Evolutionary conservation across 2,797 vertebrate genomes (phyloP).

Genomic region (Ispidina picta): DNA sequence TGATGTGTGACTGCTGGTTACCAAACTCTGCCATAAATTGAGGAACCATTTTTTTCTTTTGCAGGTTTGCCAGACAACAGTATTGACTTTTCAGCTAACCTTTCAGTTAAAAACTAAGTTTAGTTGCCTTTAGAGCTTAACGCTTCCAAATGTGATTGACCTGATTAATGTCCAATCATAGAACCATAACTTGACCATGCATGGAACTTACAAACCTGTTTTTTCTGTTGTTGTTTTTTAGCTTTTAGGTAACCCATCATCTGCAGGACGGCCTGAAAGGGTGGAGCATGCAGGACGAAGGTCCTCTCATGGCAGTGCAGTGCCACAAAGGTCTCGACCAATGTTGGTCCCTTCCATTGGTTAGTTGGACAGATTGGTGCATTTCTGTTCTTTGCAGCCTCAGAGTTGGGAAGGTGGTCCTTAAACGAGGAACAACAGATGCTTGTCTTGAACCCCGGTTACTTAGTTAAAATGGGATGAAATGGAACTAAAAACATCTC

Average conservation of each 20-base stretch:
- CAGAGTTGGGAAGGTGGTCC: background rate
- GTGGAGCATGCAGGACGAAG: constrained; percentile 85
- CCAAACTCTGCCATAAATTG: constrained; percentile 6
- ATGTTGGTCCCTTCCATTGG: constrained; percentile 89
- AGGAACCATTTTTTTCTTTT: constrained; percentile 42
- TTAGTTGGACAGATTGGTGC: constrained; percentile 81
- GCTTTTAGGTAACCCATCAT: constrained; percentile 92
- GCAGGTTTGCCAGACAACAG: constrained; percentile 62
- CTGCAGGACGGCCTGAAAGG: constrained; percentile 84
- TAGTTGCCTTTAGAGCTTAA: constrained; percentile 83
- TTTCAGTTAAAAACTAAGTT: constrained; percentile 86
- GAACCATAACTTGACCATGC: background rate
- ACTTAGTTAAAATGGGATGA: background rate
- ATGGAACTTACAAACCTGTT: background rate
- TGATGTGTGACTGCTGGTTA: constrained; percentile 15
- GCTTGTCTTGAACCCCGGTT: background rate
- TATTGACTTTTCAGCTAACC: constrained; percentile 81
- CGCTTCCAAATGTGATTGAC: constrained; percentile 62
- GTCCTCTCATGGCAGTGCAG: constrained; percentile 81
- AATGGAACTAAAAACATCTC: background rate
- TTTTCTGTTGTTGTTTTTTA: constrained; percentile 76
- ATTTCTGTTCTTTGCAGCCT: background rate
- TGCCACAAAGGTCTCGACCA: constrained; percentile 86
- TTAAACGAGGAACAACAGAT: background rate
- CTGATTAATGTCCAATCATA: background rate